Percentiles rank a stretch among this genome's conserved stretches.
Evolutionary conservation across 2,888 invertebrate genomes (phyloP).

Genomic region (Sinhomidia bicolor): DNA sequence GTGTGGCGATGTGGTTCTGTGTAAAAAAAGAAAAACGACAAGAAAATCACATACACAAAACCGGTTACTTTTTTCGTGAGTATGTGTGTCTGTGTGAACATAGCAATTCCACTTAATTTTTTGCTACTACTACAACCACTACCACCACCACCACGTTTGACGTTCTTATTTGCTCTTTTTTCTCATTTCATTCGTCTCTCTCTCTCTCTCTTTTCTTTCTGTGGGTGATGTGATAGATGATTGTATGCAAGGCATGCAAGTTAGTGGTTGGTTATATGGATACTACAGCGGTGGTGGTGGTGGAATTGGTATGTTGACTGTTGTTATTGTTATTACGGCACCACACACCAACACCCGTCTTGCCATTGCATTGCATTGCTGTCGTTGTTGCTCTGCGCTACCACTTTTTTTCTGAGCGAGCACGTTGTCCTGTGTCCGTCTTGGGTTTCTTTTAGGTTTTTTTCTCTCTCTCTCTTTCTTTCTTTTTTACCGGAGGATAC

Average conservation of each 20-base stretch:
- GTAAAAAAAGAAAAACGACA: conserved; percentile 16
- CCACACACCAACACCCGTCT: conserved; percentile 42
- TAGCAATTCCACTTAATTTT: conserved; percentile 48
- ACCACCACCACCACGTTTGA: conserved; percentile 34
- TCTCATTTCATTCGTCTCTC: background rate
- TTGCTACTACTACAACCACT: conserved; percentile 34
- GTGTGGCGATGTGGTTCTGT: too few relatives aligned
- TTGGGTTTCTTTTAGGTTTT: conserved; percentile 16
- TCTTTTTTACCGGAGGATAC: background rate
- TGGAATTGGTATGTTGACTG: conserved; percentile 12
- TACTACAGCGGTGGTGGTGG: background rate
- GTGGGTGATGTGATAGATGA: conserved; percentile 58
- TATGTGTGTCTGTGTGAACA: background rate
- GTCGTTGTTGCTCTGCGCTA: background rate
- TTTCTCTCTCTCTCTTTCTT: conserved; percentile 8
- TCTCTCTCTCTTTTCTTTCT: background rate
- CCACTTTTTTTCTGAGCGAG: conserved; percentile 16
- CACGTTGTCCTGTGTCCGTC: conserved; percentile 29
- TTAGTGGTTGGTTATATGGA: background rate
- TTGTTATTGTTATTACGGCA: conserved; percentile 40
- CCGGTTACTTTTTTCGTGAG: conserved; percentile 37
- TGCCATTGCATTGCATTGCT: too few relatives aligned
- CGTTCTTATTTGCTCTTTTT: conserved; percentile 29
- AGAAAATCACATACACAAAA: conserved; percentile 29
- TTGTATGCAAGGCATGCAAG: conserved; percentile 54